Evolutionary conservation across 2,113 vertebrate species (phyloP), one percentile per base, ranked within the genome.

Genomic region (Cariama cristata): DNA sequence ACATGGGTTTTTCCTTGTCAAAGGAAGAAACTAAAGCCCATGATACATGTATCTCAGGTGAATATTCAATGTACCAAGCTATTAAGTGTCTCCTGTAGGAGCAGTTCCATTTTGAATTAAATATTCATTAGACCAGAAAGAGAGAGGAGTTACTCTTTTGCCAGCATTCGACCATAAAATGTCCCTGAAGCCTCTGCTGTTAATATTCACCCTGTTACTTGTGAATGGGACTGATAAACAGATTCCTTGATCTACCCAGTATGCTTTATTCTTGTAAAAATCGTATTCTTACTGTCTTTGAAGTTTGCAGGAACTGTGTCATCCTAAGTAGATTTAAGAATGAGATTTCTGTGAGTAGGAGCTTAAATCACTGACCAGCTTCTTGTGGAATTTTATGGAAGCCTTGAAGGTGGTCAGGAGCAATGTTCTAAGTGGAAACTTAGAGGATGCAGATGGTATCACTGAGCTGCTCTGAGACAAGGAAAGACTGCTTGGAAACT

Each of bases 81-180:
- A 75, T 82, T 91, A 94, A 93, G 49, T 69, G 30, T 90, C 35
- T 62, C 81, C 49, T 9, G 2, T n/a, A 85, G 44, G 19, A 72
- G 35, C 62, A 60, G 49, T 92, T 91, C n/a, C 19, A 42, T 88
- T 96, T 82, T 75, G 33, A 91, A 93, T 94, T 75, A 74, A 95
- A 79, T 87, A 82, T 79, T 93, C 27, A 62, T 93, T 79, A 85
- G 30, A 62, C 40, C 71, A 94, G 80, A 94, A 75, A 79, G 62
- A 85, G 33, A 75, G 33, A 87, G 27, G 35, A 79, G 33, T 79
- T 91, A 81, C 76, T 74, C 40, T 82, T 91, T 56, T 8, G 32
- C 42, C 44, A 80, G n/a, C 42, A 55, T 59, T 87, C 56, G 79
- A 44, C 58, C 44, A 64, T 53, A 62, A 90, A 92, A 64, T 33